A percentile compares a stretch with the other conserved stretches of the same genome.
Conservation (phyloP, 2,113 vertebrate genomes). For the Sigmodon hispidus region DNA sequence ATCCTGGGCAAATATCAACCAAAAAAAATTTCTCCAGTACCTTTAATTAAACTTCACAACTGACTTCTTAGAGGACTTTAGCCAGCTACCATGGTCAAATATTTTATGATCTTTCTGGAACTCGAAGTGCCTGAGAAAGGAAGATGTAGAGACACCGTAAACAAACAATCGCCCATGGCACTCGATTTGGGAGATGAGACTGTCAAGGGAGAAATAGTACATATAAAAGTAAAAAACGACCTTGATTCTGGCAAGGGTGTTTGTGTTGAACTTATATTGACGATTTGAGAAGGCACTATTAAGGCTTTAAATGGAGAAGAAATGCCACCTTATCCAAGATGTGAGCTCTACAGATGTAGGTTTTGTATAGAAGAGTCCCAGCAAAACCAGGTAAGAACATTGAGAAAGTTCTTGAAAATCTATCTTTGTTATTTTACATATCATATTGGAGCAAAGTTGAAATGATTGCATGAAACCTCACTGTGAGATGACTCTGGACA, state of each 20-base stretch:
- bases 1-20: slow-evolving; percentile 36
- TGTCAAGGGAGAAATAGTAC: slow-evolving; percentile 64
- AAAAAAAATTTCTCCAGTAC: neutral
- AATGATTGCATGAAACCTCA: fast-evolving
- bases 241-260: neutral
- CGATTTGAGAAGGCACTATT: neutral
- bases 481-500: neutral
- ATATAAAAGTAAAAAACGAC: slow-evolving; percentile 54
- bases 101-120: slow-evolving; percentile 45
- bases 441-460: neutral
- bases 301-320: slow-evolving; percentile 12
- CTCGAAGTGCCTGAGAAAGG: neutral
- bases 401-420: neutral
- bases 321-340: neutral
- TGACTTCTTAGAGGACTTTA: slow-evolving; percentile 9
- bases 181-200: slow-evolving; percentile 67
- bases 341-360: too few species aligned
- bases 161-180: slow-evolving; percentile 48
- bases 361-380: neutral
- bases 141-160: slow-evolving; percentile 47
- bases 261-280: neutral
- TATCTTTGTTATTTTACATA: neutral
- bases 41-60: slow-evolving; percentile 56
- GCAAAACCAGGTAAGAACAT: too few species aligned
- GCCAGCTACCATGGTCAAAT: neutral